These are phyloP conservation scores for Hypotaenidia philippensis DNA, from an alignment of 2,797 vertebrate genomes.

Conservation along the genomic window DNA sequence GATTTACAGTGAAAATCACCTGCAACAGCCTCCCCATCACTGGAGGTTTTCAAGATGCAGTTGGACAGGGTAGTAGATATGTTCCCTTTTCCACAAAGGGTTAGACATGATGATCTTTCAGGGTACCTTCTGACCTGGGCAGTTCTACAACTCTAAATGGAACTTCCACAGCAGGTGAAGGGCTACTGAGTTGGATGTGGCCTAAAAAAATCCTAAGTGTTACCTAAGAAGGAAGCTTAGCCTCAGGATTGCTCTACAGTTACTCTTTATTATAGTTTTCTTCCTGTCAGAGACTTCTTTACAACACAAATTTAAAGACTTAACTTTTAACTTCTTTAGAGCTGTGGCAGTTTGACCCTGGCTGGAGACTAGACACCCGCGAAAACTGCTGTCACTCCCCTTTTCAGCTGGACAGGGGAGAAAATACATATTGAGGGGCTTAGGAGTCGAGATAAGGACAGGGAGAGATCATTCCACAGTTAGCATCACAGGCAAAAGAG, in stretches of 20 bases:
- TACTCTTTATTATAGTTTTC: neutral
- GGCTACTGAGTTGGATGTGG: neutral
- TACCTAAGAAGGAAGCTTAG: neutral
- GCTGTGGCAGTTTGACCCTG: neutral
- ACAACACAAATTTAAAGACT: neutral
- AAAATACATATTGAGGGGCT: too few species aligned
- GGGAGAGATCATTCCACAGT: too few species aligned
- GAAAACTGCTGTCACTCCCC: too few species aligned
- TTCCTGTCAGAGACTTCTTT: neutral
- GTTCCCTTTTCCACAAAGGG: neutral
- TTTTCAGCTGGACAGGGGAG: too few species aligned
- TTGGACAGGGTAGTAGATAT: neutral
- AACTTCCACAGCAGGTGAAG: neutral
- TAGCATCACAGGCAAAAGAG: too few species aligned
- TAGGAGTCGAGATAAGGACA: too few species aligned
- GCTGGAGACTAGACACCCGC: too few species aligned
- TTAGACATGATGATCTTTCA: neutral
- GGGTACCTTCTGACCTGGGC: neutral
- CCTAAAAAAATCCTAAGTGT: neutral
- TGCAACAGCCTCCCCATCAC: neutral
- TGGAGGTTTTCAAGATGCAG: neutral
- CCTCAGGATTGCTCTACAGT: neutral
- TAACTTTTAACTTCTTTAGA: neutral
- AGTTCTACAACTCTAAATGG: neutral
- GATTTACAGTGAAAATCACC: neutral